These are phyloP conservation scores for Labia minor DNA, from an alignment of 2,888 invertebrate genomes.

Conservation along the genomic window DNA sequence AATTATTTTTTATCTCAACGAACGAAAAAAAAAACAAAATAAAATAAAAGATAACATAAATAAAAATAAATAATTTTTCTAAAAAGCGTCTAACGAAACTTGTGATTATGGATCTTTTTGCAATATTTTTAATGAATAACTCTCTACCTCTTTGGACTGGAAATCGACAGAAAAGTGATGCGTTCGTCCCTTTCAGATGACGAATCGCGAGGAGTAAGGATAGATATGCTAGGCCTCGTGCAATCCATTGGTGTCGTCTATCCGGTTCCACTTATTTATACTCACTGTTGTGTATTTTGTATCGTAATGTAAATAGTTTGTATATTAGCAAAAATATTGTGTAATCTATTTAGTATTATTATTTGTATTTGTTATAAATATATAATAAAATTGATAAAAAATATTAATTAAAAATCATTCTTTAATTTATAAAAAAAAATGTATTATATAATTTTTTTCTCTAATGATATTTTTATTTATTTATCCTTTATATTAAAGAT, in stretches of 20 bases:
- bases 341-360: constrained; percentile 13
- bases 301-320: constrained; percentile 13
- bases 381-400: constrained; percentile 4
- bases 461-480: too few relatives aligned
- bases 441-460: too few relatives aligned
- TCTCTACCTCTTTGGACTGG: not conserved
- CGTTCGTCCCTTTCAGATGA: constrained; percentile 13
- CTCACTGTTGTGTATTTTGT: constrained; percentile 13
- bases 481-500: too few relatives aligned
- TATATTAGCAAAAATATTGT: not conserved
- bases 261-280: constrained; percentile 5
- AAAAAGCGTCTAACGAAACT: not conserved
- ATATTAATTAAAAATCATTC: not conserved
- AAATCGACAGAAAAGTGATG: not conserved
- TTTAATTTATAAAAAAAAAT: too few relatives aligned
- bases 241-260: constrained; percentile 8
- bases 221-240: constrained; percentile 1
- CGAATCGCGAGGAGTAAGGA: not conserved
- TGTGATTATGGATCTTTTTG: constrained; percentile 14
- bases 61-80: too few relatives aligned
- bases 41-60: too few relatives aligned
- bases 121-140: not conserved
- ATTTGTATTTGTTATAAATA: constrained; percentile 4
- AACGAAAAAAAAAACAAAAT: too few relatives aligned
- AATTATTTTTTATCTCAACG: not conserved